phyloP scores from a whole-genome alignment of 2,113 vertebrate genomes.

The Lichenostomus cassidix region DNA sequence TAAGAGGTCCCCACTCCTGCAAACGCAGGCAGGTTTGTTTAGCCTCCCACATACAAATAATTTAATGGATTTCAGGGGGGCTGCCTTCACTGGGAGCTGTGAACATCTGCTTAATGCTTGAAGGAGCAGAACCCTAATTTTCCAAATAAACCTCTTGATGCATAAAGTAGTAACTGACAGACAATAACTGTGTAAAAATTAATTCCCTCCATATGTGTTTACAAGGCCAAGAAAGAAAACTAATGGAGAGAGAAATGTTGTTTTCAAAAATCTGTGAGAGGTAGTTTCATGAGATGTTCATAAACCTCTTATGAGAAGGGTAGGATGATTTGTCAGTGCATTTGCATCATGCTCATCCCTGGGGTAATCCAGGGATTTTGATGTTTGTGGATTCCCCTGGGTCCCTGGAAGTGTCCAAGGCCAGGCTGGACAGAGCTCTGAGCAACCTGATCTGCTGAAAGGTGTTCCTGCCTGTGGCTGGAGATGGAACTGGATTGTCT shows the following conservation, averaged over 20 bases:
- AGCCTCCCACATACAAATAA: neutral
- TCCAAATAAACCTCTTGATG: slow-evolving; percentile 1
- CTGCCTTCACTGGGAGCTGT: neutral
- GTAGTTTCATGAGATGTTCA: neutral
- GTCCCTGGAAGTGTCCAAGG: neutral
- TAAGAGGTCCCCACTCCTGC: neutral
- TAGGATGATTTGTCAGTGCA: neutral
- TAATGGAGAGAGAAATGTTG: neutral
- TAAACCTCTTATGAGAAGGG: neutral
- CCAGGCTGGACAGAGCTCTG: neutral
- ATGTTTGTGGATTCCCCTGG: neutral
- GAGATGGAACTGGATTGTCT: neutral
- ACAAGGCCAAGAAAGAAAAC: neutral
- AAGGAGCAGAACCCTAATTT: slow-evolving; percentile 40
- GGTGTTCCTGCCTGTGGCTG: neutral
- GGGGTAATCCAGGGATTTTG: neutral
- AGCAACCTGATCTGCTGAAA: rapidly evolving
- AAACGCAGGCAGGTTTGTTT: neutral
- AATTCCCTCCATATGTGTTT: slow-evolving; percentile 10
- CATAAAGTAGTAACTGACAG: slow-evolving; percentile 24
- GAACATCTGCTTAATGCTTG: slow-evolving; percentile 29
- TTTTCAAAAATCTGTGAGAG: neutral
- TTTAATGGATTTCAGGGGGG: neutral
- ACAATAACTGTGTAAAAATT: slow-evolving; percentile 25
- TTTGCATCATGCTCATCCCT: neutral